A percentile compares a stretch with the other conserved stretches of the same genome.
Evolutionary conservation across 37 sponge, comb jelly and placozoan species (phyloP).

Genomic region (Spongilla lacustris): DNA sequence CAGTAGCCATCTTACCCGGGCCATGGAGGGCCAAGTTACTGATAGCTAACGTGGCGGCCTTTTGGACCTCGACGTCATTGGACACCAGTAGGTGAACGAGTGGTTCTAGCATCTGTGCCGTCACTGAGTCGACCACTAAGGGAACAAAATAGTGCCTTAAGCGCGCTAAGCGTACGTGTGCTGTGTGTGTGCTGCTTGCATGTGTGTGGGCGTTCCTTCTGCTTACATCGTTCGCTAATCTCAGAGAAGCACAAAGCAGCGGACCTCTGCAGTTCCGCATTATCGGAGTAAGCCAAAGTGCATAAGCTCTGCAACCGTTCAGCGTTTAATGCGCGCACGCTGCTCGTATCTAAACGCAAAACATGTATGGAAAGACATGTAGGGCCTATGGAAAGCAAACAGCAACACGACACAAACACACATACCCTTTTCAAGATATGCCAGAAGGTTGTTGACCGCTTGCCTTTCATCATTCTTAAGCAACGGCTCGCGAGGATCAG

Average conservation of each 20-base stretch:
- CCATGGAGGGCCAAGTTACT: constrained; percentile 86
- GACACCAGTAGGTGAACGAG: constrained; percentile 73
- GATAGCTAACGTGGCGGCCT: constrained; percentile 81
- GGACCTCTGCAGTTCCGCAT: constrained; percentile 81
- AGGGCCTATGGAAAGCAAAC: neutral
- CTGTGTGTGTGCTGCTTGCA: neutral
- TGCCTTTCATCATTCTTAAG: constrained; percentile 71
- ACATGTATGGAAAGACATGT: too few relatives aligned
- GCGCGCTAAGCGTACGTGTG: neutral
- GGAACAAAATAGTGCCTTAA: neutral
- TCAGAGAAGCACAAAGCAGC: constrained; percentile 90
- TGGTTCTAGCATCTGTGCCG: constrained; percentile 65
- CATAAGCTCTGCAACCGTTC: constrained; percentile 62
- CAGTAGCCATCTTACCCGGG: constrained; percentile 82
- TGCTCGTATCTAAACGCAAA: neutral
- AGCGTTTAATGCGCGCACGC: constrained; percentile 9
- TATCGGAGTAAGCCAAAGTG: constrained; percentile 77
- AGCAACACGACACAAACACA: neutral
- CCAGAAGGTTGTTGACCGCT: constrained; percentile 66
- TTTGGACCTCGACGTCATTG: constrained; percentile 77
- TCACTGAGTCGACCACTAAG: constrained; percentile 66
- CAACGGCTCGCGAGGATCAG: constrained; percentile 51
- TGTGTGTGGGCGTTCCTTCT: neutral
- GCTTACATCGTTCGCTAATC: constrained; percentile 82
- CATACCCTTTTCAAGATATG: constrained; percentile 64